Evolutionary conservation across 2,888 invertebrate genomes (phyloP).

Genomic region (Brachycybe producta): DNA sequence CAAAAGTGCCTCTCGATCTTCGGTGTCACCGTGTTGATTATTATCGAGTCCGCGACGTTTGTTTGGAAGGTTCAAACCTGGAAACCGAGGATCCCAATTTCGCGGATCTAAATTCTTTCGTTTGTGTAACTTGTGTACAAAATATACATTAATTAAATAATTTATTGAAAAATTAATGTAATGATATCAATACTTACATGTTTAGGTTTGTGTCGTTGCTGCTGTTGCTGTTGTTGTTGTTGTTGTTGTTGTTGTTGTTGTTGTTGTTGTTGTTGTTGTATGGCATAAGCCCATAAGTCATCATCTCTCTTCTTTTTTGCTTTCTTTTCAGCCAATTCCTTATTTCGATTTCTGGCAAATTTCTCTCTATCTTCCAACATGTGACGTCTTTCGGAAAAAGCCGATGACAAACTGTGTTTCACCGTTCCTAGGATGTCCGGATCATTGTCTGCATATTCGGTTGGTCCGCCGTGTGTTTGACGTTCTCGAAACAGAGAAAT

Average conservation of each 20-base stretch:
- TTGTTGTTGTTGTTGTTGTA: background rate
- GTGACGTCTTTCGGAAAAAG: slow-evolving; percentile 9
- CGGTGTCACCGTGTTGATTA: background rate
- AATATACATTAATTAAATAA: too few relatives aligned
- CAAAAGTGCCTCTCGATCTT: slow-evolving; percentile 6
- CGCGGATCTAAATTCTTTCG: too few relatives aligned
- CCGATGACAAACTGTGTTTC: background rate
- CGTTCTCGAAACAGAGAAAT: background rate
- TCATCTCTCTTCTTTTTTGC: too few relatives aligned
- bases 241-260: background rate
- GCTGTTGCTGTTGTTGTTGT: background rate
- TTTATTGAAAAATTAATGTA: too few relatives aligned
- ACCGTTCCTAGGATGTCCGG: background rate
- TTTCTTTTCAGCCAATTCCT: too few relatives aligned
- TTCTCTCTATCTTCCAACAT: background rate
- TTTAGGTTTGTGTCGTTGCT: too few relatives aligned
- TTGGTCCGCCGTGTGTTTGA: background rate
- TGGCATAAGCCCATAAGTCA: too few relatives aligned
- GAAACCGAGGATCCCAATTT: slow-evolving; percentile 10
- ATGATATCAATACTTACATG: too few relatives aligned
- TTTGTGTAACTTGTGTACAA: too few relatives aligned
- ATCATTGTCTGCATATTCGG: background rate
- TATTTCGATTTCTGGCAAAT: too few relatives aligned
- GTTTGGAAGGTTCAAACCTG: background rate
- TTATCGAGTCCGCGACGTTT: background rate